phyloP scores from a whole-genome alignment of 30 jellyfish, hydroid and myxozoan genomes.

The Catostylus mosaicus region DNA sequence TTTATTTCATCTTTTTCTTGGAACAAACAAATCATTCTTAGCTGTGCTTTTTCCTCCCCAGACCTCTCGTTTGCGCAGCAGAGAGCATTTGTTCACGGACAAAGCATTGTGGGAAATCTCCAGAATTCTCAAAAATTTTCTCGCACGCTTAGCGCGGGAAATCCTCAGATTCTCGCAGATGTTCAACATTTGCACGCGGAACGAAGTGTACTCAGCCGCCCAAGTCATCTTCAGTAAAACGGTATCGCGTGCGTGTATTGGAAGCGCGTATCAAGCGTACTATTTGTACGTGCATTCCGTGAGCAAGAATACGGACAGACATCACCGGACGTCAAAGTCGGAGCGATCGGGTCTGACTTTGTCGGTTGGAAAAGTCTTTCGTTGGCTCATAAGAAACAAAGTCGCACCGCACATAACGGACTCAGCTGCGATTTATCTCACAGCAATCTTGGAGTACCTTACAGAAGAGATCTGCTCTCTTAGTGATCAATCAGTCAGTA shows the following conservation, averaged over 20 bases:
- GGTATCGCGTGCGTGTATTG: conserved; percentile 71
- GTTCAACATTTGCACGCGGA: conserved; percentile 59
- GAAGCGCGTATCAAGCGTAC: conserved; percentile 61
- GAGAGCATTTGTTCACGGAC: conserved; percentile 69
- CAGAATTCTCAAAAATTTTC: conserved; percentile 31
- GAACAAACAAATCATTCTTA: too few species aligned
- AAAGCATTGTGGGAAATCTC: conserved; percentile 52
- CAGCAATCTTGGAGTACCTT: conserved; percentile 60
- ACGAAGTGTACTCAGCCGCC: conserved; percentile 66
- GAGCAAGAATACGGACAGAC: conserved; percentile 37
- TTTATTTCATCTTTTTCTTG: too few species aligned
- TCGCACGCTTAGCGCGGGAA: conserved; percentile 56
- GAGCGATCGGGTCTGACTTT: conserved; percentile 67
- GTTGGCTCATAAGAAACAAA: conserved; percentile 52
- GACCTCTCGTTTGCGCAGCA: conserved; percentile 48
- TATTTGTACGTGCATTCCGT: conserved; percentile 40
- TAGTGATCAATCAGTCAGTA: conserved; percentile 50
- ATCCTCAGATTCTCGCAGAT: conserved; percentile 38
- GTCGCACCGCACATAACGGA: conserved; percentile 58
- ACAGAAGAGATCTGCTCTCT: conserved; percentile 51
- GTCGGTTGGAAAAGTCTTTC: conserved; percentile 57
- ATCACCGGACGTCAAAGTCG: conserved; percentile 38
- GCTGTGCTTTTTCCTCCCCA: neutral
- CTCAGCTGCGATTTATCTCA: conserved; percentile 54
- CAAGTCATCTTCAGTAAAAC: conserved; percentile 56